Evolutionary conservation across 1,140 invertebrate species (phyloP), one percentile per base, ranked within the genome.

Genomic region (Battus philenor): DNA sequence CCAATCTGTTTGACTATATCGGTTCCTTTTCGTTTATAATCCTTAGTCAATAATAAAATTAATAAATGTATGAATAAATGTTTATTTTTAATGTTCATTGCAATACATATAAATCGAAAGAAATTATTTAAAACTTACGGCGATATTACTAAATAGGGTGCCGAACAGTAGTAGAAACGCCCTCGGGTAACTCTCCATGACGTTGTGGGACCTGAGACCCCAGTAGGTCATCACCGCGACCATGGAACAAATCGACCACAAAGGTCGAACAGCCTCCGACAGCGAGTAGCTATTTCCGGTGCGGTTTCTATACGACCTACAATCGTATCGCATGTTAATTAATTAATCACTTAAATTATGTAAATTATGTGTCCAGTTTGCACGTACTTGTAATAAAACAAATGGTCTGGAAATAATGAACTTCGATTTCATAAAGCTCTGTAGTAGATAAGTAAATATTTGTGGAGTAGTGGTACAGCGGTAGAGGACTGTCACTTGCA

Each of bases 61-160:
- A n/a, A n/a, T n/a, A n/a, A 31, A 12, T 31, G 9, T 29, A 11
- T 29, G 12, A 2, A 5, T 11, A 5, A 29, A 4, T 11, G 6
- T 1, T 29, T 1, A 8, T 24, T 1, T 24, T 24, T n/a, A 24
- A 24, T 11, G 4, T 26, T 11, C 10, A 12, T 20, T 22, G 17
- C 9, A n/a, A 9, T 11, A 32, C 36, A 54, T 29, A 33, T 41
- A 47, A 32, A 13, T 32, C 2, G 20, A 7, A 44, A 27, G 13
- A 44, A 33, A 24, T 3, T 17, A 13, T n/a, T n/a, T n/a, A 30
- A 38, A 53, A 93, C 93, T 93, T 89, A 97, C 95, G 74, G 95
- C 93, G 64, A 98, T 96, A 83, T 98, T 97, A 31, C 96, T 97
- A 75, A 98, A 98, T 31, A 97, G 90, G 10, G 94, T 96, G 60